Evolutionary conservation across 2,113 vertebrate species (phyloP).

Genomic region (Recurvirostra avosetta): DNA sequence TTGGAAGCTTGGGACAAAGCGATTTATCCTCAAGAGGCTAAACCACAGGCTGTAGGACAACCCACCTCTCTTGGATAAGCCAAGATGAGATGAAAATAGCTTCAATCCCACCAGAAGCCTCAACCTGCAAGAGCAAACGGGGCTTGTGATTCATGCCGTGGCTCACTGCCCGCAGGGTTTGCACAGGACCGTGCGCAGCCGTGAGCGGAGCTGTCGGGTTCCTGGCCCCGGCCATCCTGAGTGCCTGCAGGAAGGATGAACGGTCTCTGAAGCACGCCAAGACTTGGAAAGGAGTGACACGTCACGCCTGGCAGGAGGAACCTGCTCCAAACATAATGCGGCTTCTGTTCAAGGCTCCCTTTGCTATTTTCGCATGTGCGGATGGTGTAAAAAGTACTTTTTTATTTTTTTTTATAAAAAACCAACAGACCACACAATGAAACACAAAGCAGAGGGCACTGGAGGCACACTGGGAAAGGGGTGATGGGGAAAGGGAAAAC

Average conservation of each 20-base stretch:
- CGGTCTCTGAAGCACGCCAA: neutral
- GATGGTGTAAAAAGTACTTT: neutral
- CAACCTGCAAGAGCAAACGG: neutral
- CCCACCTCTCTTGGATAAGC: neutral
- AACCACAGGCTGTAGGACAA: neutral
- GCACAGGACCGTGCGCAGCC: neutral
- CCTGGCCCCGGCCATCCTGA: neutral
- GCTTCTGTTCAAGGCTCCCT: constrained; percentile 39
- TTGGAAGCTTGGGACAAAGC: neutral
- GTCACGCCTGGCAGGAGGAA: neutral
- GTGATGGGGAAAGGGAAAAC: neutral
- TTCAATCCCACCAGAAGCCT: neutral
- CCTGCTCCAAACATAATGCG: neutral
- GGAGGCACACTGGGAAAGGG: neutral
- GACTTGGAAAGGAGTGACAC: constrained; percentile 15
- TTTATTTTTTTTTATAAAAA: neutral
- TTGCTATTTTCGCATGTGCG: neutral
- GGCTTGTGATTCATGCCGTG: neutral
- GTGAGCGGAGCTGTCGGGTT: neutral
- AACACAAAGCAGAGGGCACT: neutral
- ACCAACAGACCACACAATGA: no score
- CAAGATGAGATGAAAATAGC: neutral
- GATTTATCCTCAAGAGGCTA: neutral
- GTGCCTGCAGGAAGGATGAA: constrained; percentile 6
- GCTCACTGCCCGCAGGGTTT: neutral